These are phyloP conservation scores for Heteropelma amictum DNA, from an alignment of 2,888 invertebrate genomes.

Conservation along the genomic window DNA sequence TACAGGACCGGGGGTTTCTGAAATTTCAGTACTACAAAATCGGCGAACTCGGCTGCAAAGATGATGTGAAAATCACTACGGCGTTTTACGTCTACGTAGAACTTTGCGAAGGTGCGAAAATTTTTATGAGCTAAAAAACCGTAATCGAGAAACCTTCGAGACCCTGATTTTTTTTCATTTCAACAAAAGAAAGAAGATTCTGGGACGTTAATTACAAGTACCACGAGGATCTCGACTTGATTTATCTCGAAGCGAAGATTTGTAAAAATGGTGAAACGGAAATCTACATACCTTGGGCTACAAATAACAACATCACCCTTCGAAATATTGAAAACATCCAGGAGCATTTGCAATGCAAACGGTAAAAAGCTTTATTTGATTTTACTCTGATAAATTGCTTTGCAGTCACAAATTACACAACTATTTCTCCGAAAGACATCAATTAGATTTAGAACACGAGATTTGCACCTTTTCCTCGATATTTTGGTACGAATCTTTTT, in stretches of 20 bases:
- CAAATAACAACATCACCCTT: slow-evolving; percentile 74
- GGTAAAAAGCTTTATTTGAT: slow-evolving; percentile 50
- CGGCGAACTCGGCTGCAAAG: slow-evolving; percentile 76
- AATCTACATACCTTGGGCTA: slow-evolving; percentile 77
- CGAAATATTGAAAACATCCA: slow-evolving; percentile 77
- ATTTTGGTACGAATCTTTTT: too few relatives aligned
- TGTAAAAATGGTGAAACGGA: slow-evolving; percentile 69
- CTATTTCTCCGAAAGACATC: too few relatives aligned
- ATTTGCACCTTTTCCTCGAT: too few relatives aligned
- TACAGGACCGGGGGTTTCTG: not conserved
- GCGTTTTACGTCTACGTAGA: slow-evolving; percentile 80
- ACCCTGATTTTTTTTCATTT: not conserved
- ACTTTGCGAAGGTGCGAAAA: slow-evolving; percentile 79
- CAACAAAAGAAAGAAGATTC: slow-evolving; percentile 73
- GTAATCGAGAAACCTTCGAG: not conserved
- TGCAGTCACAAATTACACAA: too few relatives aligned
- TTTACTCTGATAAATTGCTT: not conserved
- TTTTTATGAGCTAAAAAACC: too few relatives aligned
- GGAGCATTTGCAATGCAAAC: slow-evolving; percentile 69
- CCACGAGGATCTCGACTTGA: slow-evolving; percentile 72
- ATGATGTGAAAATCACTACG: slow-evolving; percentile 77
- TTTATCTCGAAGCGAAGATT: slow-evolving; percentile 77
- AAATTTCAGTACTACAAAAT: slow-evolving; percentile 77
- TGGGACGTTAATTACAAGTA: slow-evolving; percentile 79
- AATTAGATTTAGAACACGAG: too few relatives aligned